phyloP scores from a whole-genome alignment of 2,797 vertebrate genomes.

The Graptemys geographica region DNA sequence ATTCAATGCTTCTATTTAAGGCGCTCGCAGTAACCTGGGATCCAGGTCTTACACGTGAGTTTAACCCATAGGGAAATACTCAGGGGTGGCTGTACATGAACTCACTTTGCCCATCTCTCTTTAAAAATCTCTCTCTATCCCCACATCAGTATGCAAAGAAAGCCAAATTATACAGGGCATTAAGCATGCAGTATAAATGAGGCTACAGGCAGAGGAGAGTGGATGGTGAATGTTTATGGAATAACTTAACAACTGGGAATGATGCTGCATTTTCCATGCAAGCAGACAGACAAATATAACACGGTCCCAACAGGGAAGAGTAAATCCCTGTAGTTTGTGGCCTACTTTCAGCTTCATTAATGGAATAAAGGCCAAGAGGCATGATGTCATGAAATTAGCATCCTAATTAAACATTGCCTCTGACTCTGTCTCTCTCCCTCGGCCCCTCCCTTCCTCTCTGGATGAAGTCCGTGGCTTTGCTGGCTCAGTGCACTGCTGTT shows the following conservation, averaged over 20 bases:
- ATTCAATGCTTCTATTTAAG: slow-evolving; percentile 37
- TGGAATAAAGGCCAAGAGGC: slow-evolving; percentile 78
- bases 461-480: slow-evolving; percentile 50
- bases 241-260: slow-evolving; percentile 75
- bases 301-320: slow-evolving; percentile 65
- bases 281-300: slow-evolving; percentile 76
- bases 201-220: slow-evolving; percentile 44
- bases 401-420: slow-evolving; percentile 81
- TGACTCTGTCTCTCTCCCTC: slow-evolving; percentile 47
- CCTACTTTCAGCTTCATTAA: slow-evolving; percentile 82
- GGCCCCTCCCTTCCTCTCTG: neutral
- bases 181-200: slow-evolving; percentile 73
- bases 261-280: slow-evolving; percentile 77
- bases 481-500: slow-evolving; percentile 25
- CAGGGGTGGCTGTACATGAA: neutral
- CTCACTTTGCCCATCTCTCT: neutral
- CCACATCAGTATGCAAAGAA: slow-evolving; percentile 61
- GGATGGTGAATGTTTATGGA: slow-evolving; percentile 64
- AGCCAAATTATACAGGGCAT: slow-evolving; percentile 65
- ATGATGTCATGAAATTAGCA: slow-evolving; percentile 81
- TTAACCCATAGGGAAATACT: slow-evolving; percentile 10
- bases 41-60: neutral
- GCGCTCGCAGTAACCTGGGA: neutral
- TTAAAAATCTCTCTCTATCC: slow-evolving; percentile 2
- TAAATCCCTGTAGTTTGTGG: slow-evolving; percentile 75